These are phyloP conservation scores for Laothoe populi DNA, from an alignment of 2,888 invertebrate species.

Conservation along the genomic window DNA sequence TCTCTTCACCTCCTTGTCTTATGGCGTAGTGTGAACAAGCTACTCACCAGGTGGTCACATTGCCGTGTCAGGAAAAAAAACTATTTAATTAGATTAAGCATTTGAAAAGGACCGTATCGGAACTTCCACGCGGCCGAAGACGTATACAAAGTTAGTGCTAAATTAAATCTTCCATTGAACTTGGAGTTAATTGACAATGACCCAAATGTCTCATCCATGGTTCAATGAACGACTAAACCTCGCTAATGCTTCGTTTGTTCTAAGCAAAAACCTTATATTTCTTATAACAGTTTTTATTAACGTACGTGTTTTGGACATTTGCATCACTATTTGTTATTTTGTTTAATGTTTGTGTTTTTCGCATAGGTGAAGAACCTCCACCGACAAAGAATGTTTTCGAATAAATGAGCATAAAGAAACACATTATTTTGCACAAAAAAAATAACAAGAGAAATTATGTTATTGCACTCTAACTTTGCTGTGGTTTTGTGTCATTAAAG, in stretches of 20 bases:
- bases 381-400: not conserved
- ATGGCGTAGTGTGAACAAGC: too few species aligned
- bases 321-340: not conserved
- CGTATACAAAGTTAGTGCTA: not conserved
- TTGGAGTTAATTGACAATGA: constrained; percentile 62
- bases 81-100: too few species aligned
- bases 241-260: constrained; percentile 43
- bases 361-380: not conserved
- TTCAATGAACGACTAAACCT: constrained; percentile 59
- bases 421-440: not conserved
- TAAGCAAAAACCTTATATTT: constrained; percentile 24
- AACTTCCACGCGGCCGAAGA: not conserved
- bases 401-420: not conserved
- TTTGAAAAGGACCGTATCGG: too few species aligned
- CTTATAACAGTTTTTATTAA: constrained; percentile 1
- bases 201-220: constrained; percentile 67
- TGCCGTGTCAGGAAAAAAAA: too few species aligned
- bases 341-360: constrained; percentile 3
- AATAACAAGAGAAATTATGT: not conserved
- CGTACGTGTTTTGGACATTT: constrained; percentile 8
- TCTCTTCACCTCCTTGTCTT: too few species aligned
- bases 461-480: not conserved
- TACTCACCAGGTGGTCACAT: too few species aligned
- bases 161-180: constrained; percentile 50
- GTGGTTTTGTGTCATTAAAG: not conserved